Evolutionary conservation across 2,113 vertebrate genomes (phyloP).

Genomic region (Fregata magnificens): DNA sequence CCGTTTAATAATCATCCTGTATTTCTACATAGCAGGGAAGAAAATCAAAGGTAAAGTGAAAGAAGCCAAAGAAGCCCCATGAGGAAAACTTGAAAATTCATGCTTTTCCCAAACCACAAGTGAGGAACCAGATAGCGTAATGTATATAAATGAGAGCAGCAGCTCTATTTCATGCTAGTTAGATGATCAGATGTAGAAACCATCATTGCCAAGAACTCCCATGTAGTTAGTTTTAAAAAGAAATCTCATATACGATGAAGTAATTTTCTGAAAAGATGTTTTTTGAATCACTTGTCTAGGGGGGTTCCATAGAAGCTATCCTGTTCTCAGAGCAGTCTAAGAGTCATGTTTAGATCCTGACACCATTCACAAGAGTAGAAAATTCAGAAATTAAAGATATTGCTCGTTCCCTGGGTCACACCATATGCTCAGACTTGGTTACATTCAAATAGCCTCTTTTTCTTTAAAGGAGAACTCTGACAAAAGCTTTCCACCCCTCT

Average conservation of each 20-base stretch:
- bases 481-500: not conserved
- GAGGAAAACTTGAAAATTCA: conserved; percentile 53
- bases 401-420: not conserved
- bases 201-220: conserved; percentile 57
- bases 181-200: conserved; percentile 37
- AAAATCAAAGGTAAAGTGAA: conserved; percentile 50
- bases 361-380: not conserved
- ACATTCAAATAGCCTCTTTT: not conserved
- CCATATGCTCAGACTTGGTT: not conserved
- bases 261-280: conserved; percentile 50
- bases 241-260: conserved; percentile 17
- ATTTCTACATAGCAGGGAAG: not conserved
- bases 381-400: not conserved
- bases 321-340: not conserved
- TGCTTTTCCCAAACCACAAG: conserved; percentile 44
- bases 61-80: conserved; percentile 30
- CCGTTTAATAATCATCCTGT: not conserved
- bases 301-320: conserved; percentile 12
- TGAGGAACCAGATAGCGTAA: conserved; percentile 33
- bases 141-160: conserved; percentile 52
- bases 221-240: conserved; percentile 39
- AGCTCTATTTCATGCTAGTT: conserved; percentile 67
- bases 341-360: not conserved
- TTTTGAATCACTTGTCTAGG: conserved; percentile 33
- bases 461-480: not conserved